Evolutionary conservation across 1,140 invertebrate species (phyloP).

Genomic region (Apis dorsata): DNA sequence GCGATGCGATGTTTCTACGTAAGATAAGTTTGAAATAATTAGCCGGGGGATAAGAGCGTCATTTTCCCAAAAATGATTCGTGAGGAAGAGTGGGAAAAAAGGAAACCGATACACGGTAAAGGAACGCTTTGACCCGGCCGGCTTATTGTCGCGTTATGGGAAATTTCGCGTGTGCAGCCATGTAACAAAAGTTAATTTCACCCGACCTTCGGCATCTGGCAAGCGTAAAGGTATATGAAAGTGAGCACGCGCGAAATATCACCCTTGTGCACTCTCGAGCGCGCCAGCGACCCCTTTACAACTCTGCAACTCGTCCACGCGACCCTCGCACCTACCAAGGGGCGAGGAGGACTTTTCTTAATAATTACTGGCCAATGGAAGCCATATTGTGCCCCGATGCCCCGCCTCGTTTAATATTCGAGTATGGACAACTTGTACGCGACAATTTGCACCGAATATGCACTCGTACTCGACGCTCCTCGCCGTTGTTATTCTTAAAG

Average conservation of each 20-base stretch:
- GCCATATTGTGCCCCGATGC: conserved; percentile 54
- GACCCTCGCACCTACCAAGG: conserved; percentile 54
- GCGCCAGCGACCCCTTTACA: conserved; percentile 47
- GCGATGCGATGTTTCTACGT: neutral
- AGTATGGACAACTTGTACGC: conserved; percentile 16
- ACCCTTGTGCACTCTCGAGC: conserved; percentile 28
- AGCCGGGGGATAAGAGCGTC: neutral
- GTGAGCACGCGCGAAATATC: conserved; percentile 58
- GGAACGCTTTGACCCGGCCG: neutral
- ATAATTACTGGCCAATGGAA: conserved; percentile 63
- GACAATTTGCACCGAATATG: neutral
- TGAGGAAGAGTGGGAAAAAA: no score
- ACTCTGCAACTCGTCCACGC: conserved; percentile 43
- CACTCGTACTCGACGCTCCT: neutral
- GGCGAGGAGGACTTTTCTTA: conserved; percentile 55
- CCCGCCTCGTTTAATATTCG: conserved; percentile 53
- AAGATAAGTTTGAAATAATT: neutral
- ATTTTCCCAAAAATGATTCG: neutral
- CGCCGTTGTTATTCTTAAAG: conserved; percentile 9
- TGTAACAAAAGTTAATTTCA: conserved; percentile 43
- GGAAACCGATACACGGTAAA: no score
- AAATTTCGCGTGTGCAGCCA: conserved; percentile 13
- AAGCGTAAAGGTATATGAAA: conserved; percentile 7
- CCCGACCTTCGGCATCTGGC: conserved; percentile 54
- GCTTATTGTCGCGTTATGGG: neutral